phyloP scores from a whole-genome alignment of 2,113 vertebrate genomes.

The Cepphus grylle region DNA sequence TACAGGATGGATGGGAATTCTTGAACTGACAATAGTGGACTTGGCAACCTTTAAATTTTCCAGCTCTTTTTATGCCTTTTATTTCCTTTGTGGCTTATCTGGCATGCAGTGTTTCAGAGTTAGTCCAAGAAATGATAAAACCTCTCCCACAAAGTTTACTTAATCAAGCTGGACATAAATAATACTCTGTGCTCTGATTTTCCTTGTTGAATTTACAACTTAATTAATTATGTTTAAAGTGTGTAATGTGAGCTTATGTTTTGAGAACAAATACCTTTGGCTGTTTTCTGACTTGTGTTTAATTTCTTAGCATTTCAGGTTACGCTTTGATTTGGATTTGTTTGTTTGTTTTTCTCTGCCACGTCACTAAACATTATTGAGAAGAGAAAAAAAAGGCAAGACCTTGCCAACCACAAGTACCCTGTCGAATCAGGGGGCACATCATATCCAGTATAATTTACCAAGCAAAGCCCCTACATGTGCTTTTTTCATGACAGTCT shows the following conservation, averaged over 20 bases:
- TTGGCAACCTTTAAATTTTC: background rate
- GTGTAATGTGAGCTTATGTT: background rate
- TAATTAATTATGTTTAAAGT: background rate
- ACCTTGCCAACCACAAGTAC: background rate
- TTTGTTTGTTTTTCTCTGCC: background rate
- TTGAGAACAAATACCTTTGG: background rate
- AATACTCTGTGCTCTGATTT: background rate
- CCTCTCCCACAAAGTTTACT: background rate
- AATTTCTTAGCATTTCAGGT: background rate
- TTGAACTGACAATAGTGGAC: background rate
- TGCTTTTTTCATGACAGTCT: background rate
- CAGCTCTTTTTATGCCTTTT: background rate
- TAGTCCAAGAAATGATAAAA: slow-evolving; percentile 4
- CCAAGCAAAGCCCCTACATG: background rate
- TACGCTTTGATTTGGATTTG: background rate
- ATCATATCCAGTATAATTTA: background rate
- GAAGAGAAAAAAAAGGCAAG: background rate
- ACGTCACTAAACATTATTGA: background rate
- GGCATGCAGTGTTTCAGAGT: background rate
- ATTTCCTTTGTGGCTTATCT: background rate
- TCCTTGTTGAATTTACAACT: slow-evolving; percentile 1
- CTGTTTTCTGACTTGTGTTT: background rate
- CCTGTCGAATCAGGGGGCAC: background rate
- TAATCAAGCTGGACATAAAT: background rate
- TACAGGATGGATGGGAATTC: background rate